These are phyloP conservation scores for Hofmannophila pseudospretella DNA, from an alignment of 2,888 invertebrate species.

Conservation along the genomic window DNA sequence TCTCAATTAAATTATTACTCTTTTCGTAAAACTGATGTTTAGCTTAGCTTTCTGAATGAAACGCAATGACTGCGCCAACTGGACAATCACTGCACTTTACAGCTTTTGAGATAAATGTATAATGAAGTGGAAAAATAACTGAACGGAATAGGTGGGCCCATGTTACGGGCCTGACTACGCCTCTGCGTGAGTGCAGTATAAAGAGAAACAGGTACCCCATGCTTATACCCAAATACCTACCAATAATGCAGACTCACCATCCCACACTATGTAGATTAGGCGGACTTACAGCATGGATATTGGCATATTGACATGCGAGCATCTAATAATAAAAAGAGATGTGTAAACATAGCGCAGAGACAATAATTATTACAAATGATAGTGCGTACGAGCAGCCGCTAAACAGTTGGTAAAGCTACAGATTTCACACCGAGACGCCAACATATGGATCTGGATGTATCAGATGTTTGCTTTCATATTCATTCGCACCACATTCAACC, in stretches of 20 bases:
- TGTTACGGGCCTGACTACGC: too few species aligned
- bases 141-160: too few species aligned
- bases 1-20: too few species aligned
- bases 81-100: too few species aligned
- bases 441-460: slow-evolving; percentile 77
- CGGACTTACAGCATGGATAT: slow-evolving; percentile 5
- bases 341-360: slow-evolving; percentile 71
- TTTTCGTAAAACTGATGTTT: too few species aligned
- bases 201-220: background rate
- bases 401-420: slow-evolving; percentile 77
- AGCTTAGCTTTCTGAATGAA: too few species aligned
- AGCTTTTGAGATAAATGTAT: too few species aligned
- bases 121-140: too few species aligned
- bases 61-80: too few species aligned
- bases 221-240: too few species aligned
- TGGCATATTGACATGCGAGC: slow-evolving; percentile 28
- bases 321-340: slow-evolving; percentile 57
- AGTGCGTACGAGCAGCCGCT: slow-evolving; percentile 67
- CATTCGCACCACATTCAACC: slow-evolving; percentile 71
- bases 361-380: slow-evolving; percentile 78
- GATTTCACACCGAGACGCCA: slow-evolving; percentile 76
- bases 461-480: slow-evolving; percentile 71
- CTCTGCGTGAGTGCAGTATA: background rate
- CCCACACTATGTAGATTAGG: too few species aligned
- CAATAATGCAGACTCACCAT: too few species aligned